Conservation (phyloP, 2,797 vertebrate species). For the Argentina silus region DNA sequence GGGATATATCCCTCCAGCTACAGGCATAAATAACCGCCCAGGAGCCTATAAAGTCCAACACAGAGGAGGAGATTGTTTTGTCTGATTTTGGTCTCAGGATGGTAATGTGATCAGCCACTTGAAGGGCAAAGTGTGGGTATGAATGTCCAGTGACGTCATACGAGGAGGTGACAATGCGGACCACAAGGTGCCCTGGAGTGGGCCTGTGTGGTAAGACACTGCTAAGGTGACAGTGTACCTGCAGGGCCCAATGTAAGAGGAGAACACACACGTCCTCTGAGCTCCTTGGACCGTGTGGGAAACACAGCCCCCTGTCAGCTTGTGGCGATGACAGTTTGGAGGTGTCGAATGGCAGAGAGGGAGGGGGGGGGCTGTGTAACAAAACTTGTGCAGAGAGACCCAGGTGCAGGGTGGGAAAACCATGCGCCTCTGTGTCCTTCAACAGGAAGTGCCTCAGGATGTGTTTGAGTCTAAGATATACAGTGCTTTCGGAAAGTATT, state of each 20-base stretch:
- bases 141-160: slow-evolving; percentile 69
- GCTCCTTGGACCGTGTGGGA: slow-evolving; percentile 43
- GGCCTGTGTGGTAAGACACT: slow-evolving; percentile 37
- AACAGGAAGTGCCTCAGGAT: slow-evolving; percentile 48
- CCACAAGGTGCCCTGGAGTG: slow-evolving; percentile 29
- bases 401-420: slow-evolving; percentile 58
- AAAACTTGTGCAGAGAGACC: slow-evolving; percentile 9
- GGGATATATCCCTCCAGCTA: slow-evolving; percentile 73
- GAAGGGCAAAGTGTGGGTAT: slow-evolving; percentile 59
- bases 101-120: slow-evolving; percentile 69
- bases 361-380: slow-evolving; percentile 20
- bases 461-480: slow-evolving; percentile 60
- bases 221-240: slow-evolving; percentile 41
- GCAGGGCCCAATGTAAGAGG: slow-evolving; percentile 31
- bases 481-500: too few relatives aligned
- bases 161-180: slow-evolving; percentile 54
- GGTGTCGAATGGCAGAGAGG: slow-evolving; percentile 47
- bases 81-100: slow-evolving; percentile 60
- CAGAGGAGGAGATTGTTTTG: slow-evolving; percentile 53
- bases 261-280: slow-evolving; percentile 45
- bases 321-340: slow-evolving; percentile 48
- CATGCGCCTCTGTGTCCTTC: slow-evolving; percentile 47
- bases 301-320: slow-evolving; percentile 55
- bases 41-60: slow-evolving; percentile 66
- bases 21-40: slow-evolving; percentile 75